Evolutionary conservation across 1,140 invertebrate species (phyloP).

Genomic region (Drosophila lacteicornis): DNA sequence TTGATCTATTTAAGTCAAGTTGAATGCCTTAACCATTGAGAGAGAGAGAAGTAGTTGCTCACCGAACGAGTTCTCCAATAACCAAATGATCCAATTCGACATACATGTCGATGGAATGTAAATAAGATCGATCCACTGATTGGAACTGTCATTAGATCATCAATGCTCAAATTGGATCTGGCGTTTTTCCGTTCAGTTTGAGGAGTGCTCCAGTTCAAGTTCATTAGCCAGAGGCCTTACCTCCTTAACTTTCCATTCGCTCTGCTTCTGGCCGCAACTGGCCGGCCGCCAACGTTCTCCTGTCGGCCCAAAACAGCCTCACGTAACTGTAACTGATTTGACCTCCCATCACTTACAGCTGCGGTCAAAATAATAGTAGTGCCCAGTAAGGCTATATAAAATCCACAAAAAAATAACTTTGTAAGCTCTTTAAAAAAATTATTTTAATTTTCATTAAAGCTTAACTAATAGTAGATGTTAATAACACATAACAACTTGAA

Average conservation of each 20-base stretch:
- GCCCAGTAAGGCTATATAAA: too few species aligned
- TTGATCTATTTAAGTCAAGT: constrained; percentile 3
- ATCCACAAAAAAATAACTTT: too few species aligned
- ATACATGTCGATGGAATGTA: constrained; percentile 29
- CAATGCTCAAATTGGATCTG: constrained; percentile 18
- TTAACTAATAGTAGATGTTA: too few species aligned
- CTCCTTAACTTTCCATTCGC: constrained; percentile 50
- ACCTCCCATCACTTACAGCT: constrained; percentile 63
- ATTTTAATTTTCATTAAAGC: too few species aligned
- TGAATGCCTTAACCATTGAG: not conserved
- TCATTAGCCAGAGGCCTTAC: constrained; percentile 46
- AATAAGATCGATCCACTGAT: constrained; percentile 35
- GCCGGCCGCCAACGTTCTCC: constrained; percentile 44
- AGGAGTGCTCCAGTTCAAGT: constrained; percentile 44
- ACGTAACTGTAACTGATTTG: constrained; percentile 64
- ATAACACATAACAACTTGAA: too few species aligned
- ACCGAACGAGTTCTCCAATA: constrained; percentile 10
- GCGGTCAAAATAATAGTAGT: too few species aligned
- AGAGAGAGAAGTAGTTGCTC: not conserved
- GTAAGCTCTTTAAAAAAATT: too few species aligned
- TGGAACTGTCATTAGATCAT: constrained; percentile 45
- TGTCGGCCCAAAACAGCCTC: constrained; percentile 38
- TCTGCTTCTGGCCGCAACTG: constrained; percentile 43
- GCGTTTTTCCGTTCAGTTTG: constrained; percentile 22
- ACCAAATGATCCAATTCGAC: constrained; percentile 26